Evolutionary conservation across 2,888 invertebrate species (phyloP).

Genomic region (Protophormia terraenovae): DNA sequence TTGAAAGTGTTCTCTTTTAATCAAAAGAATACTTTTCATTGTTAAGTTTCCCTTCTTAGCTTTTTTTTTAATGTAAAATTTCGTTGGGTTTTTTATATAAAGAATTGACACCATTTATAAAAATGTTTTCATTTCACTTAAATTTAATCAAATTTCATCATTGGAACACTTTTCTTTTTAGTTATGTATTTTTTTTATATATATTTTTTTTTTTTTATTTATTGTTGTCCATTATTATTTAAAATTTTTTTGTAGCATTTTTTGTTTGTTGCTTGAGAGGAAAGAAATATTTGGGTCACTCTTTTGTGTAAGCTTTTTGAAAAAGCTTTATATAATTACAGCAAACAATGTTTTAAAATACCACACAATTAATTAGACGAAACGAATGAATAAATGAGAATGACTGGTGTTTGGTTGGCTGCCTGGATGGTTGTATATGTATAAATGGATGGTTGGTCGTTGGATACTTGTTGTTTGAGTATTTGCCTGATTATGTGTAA

Average conservation of each 20-base stretch:
- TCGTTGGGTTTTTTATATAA: constrained; percentile 17
- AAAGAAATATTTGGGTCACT: constrained; percentile 30
- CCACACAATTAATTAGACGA: constrained; percentile 60
- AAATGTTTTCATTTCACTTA: constrained; percentile 48
- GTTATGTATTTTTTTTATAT: background rate
- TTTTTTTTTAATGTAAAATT: background rate
- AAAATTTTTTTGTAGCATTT: background rate
- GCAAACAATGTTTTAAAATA: constrained; percentile 57
- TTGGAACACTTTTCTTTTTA: constrained; percentile 14
- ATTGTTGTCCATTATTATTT: background rate
- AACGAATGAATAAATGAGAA: constrained; percentile 34
- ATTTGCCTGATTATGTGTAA: background rate
- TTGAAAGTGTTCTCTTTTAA: background rate
- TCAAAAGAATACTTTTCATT: background rate
- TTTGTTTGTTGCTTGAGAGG: background rate
- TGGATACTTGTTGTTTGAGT: background rate
- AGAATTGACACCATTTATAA: constrained; percentile 47
- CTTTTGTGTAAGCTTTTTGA: constrained; percentile 15
- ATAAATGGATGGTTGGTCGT: background rate
- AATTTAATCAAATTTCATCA: constrained; percentile 35
- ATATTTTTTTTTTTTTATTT: background rate
- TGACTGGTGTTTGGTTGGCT: background rate
- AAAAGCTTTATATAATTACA: constrained; percentile 50
- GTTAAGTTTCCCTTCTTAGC: background rate
- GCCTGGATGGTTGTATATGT: background rate